Conservation (phyloP, 2,113 vertebrate genomes). For the Sisor rabdophorus region DNA sequence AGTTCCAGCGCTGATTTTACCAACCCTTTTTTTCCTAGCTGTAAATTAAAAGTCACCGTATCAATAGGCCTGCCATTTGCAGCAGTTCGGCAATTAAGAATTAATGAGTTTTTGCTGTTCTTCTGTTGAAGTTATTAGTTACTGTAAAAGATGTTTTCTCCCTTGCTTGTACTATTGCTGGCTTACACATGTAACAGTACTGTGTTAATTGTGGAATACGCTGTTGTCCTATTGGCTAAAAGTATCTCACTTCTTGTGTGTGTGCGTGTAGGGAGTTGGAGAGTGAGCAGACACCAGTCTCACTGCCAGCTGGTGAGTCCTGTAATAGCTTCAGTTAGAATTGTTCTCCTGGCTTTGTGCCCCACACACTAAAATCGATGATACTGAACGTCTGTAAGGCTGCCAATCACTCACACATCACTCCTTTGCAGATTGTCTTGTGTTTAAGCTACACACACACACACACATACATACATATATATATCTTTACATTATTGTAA, state of each 20-base stretch:
- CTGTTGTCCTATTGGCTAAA: conserved; percentile 22
- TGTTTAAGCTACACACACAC: neutral
- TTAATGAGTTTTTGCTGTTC: neutral
- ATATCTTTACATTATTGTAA: too few species aligned
- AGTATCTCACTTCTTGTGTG: conserved; percentile 33
- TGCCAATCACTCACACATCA: conserved; percentile 37
- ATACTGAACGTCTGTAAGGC: conserved; percentile 47
- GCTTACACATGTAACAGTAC: conserved; percentile 36
- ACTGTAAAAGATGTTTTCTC: conserved; percentile 6
- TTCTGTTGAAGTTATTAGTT: neutral
- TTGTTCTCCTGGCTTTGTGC: conserved; percentile 45
- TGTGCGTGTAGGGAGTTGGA: conserved; percentile 63
- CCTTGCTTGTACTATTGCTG: neutral
- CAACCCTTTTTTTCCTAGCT: neutral
- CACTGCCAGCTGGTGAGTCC: conserved; percentile 70
- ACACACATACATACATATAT: neutral
- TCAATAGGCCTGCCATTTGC: conserved; percentile 3
- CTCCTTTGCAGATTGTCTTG: conserved; percentile 30
- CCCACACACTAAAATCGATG: conserved; percentile 46
- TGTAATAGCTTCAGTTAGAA: conserved; percentile 49
- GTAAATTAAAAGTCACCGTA: neutral
- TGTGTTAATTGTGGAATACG: conserved; percentile 32
- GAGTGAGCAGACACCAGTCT: conserved; percentile 69
- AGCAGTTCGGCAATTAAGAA: neutral
- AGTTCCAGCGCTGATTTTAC: neutral